Evolutionary conservation across 1,140 invertebrate genomes (phyloP), one percentile per base, ranked within the genome.

Genomic region (Cotesia vestalis): DNA sequence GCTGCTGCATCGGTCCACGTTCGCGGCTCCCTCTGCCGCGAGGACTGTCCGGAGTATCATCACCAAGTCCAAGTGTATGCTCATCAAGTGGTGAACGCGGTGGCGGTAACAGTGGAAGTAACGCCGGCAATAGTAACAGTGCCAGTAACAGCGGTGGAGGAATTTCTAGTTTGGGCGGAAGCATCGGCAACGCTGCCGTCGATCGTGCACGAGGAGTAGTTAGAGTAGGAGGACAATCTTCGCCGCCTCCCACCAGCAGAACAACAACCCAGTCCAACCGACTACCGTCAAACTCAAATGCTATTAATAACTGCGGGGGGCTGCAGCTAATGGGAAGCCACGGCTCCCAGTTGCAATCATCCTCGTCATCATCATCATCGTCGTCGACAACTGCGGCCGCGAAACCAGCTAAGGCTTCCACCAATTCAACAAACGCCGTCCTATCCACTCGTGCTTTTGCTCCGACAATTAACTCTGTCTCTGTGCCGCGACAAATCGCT

Each of bases 291-390:
- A 80, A 80, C 76, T 78, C 77, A 72, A 77, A 77, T 73, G 75
- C 84, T 85, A 85, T 84, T 85, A 85, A 85, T 85, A 85, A 83
- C 81, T 80, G 80, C 73, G 80, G 79, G 77, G 79, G 78, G 80
- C 74, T 80, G 78, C 78, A 82, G 40, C 40, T 46, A 79, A 80
- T 77, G 73, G 79, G 69, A 69, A 75, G 79, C 78, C 78, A 77
- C 77, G 70, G 71, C 66, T 72, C 61, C 63, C 67, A 76, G 69
- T 68, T 62, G 20, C 76, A 72, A 78, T 69, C 73, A 73, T 62
- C 71, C 69, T 68, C 70, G 62, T 11, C 63, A 73, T 64, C 73
- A 76, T 11, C 63, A 73, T 64, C 73, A 76, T 62, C 70, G 63
- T 27, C 70, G 36, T 66, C 63, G 40, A 46, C 40, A 46, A 46